A percentile compares a stretch with the other conserved stretches of the same genome.
These are phyloP conservation scores for Thecophora atra DNA, from an alignment of 2,888 invertebrate species.

Conservation along the genomic window DNA sequence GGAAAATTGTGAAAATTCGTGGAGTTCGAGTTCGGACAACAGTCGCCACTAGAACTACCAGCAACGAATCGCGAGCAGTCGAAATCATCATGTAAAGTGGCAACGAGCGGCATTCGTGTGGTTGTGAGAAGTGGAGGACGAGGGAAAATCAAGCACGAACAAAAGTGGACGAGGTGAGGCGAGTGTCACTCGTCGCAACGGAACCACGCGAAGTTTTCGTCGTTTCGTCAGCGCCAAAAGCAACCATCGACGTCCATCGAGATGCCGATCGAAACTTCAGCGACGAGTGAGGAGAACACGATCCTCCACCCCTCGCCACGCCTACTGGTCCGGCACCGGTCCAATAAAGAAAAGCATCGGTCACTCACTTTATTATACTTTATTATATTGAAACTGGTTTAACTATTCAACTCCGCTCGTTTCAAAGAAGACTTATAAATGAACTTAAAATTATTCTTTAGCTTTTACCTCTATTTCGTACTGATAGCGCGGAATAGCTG, in stretches of 20 bases:
- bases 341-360: no score
- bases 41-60: background rate
- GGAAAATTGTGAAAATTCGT: slow-evolving; percentile 34
- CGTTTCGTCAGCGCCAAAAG: background rate
- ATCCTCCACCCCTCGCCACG: no score
- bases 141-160: slow-evolving; percentile 7
- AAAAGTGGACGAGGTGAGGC: background rate
- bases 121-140: slow-evolving; percentile 1
- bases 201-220: background rate
- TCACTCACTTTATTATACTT: no score
- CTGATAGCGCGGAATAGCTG: no score
- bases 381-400: no score
- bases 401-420: no score
- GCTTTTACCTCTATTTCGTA: no score
- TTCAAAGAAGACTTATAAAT: no score
- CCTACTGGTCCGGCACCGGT: no score
- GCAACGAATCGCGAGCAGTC: background rate
- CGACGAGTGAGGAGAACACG: no score
- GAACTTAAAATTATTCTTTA: no score
- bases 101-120: slow-evolving; percentile 27
- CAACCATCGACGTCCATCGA: background rate
- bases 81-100: slow-evolving; percentile 28
- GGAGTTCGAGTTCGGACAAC: slow-evolving; percentile 10
- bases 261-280: no score
- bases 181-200: slow-evolving; percentile 1